phyloP scores from a whole-genome alignment of 64 coral and sea anemone species.

The Montipora foliosa region DNA sequence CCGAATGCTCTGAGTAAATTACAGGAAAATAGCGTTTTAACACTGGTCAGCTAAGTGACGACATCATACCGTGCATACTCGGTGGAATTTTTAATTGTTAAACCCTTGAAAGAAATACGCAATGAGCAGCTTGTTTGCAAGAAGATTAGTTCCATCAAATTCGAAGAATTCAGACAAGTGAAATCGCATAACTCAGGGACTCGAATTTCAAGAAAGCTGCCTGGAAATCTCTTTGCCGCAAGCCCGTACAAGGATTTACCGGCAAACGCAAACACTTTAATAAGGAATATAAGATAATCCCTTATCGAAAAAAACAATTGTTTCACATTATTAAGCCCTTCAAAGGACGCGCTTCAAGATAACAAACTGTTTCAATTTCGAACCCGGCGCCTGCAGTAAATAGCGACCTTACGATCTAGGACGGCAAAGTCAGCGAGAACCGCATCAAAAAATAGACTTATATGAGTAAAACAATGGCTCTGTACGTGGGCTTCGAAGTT shows the following conservation, averaged over 20 bases:
- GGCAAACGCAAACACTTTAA: constrained; percentile 1
- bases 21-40: too few species aligned
- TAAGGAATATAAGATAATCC: not conserved
- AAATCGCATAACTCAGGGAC: too few species aligned
- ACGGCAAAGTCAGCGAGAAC: too few species aligned
- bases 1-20: not conserved
- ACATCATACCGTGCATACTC: not conserved
- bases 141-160: too few species aligned
- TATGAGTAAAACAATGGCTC: too few species aligned
- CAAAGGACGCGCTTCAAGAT: not conserved
- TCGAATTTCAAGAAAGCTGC: not conserved
- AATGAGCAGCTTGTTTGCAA: not conserved
- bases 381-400: not conserved
- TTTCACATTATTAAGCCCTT: not conserved
- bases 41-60: too few species aligned
- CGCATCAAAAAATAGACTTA: too few species aligned
- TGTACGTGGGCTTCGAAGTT: too few species aligned
- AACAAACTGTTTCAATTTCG: not conserved
- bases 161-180: too few species aligned
- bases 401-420: not conserved
- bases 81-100: not conserved
- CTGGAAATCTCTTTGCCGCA: not conserved
- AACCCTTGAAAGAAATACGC: not conserved
- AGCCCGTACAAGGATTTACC: not conserved
- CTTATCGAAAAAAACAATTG: constrained; percentile 5